phyloP scores from a whole-genome alignment of 2,888 invertebrate species.

The Scaptomyza flava region DNA sequence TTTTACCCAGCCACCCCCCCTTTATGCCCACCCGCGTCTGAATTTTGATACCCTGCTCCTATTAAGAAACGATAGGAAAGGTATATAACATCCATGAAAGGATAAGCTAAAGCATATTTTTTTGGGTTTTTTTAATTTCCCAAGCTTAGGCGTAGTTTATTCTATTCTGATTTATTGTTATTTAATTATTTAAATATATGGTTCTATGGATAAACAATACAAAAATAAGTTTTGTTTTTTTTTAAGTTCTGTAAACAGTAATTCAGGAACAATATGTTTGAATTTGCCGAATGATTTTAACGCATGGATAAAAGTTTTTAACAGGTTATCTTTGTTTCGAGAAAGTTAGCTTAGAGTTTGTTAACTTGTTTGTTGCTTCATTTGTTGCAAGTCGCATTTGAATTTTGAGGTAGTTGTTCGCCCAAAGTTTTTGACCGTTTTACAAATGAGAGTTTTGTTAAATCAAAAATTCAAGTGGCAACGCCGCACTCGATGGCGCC shows the following conservation, averaged over 20 bases:
- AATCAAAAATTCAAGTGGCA: slow-evolving; percentile 78
- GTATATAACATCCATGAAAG: neutral
- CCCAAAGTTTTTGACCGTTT: slow-evolving; percentile 54
- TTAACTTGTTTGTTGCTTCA: slow-evolving; percentile 10
- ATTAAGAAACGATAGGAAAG: neutral
- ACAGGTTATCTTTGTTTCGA: slow-evolving; percentile 11
- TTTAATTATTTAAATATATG: no score
- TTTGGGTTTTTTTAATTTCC: no score
- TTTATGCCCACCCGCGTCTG: slow-evolving; percentile 2
- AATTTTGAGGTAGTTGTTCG: slow-evolving; percentile 41
- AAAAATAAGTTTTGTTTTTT: no score
- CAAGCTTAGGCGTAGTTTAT: no score
- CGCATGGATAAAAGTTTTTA: neutral
- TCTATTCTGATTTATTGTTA: no score
- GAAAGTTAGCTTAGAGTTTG: neutral
- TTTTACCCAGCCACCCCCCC: neutral
- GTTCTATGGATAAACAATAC: no score
- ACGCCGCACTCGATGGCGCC: slow-evolving; percentile 75
- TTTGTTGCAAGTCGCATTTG: slow-evolving; percentile 50
- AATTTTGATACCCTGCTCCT: slow-evolving; percentile 17
- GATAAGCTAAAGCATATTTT: no score
- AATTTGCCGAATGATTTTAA: no score
- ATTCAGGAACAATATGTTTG: no score
- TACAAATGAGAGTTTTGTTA: slow-evolving; percentile 77
- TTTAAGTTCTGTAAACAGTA: no score